Percentiles rank a stretch among this genome's conserved stretches.
Conservation (phyloP, 2,888 invertebrate genomes). For the Cerastoderma edule region DNA sequence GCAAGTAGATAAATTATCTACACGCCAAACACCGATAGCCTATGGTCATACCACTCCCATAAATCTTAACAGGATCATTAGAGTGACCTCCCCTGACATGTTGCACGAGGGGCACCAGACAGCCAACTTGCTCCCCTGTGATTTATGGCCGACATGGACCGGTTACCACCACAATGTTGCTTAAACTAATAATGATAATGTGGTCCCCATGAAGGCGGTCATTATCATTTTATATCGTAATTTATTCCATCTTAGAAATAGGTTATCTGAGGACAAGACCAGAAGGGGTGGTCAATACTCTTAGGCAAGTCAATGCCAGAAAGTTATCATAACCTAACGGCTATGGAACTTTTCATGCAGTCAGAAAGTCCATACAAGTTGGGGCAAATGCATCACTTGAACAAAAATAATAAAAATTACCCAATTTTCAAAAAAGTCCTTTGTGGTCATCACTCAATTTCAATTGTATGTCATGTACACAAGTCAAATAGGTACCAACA, state of each 20-base stretch:
- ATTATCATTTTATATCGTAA: neutral
- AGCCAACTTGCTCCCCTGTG: constrained; percentile 5
- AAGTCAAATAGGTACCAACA: too few species aligned
- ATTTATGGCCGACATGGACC: neutral
- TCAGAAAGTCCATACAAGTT: too few species aligned
- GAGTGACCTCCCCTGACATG: constrained; percentile 7
- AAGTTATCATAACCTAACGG: too few species aligned
- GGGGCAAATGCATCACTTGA: too few species aligned
- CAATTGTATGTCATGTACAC: too few species aligned
- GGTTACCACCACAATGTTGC: constrained; percentile 8
- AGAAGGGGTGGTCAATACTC: too few species aligned
- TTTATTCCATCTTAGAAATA: constrained; percentile 16
- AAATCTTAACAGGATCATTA: constrained; percentile 8
- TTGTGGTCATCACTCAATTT: too few species aligned
- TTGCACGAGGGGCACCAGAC: neutral
- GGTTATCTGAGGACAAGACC: constrained; percentile 10
- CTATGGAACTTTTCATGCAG: too few species aligned
- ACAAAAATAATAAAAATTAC: too few species aligned
- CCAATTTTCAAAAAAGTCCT: too few species aligned
- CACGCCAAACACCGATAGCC: constrained; percentile 17
- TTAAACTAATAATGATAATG: constrained; percentile 15
- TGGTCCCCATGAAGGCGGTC: neutral
- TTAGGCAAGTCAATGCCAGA: too few species aligned
- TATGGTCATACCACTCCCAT: constrained; percentile 16
- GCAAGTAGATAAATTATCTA: constrained; percentile 22